Evolutionary conservation across 2,113 vertebrate genomes (phyloP).

Genomic region (Paramormyrops kingsleyae): DNA sequence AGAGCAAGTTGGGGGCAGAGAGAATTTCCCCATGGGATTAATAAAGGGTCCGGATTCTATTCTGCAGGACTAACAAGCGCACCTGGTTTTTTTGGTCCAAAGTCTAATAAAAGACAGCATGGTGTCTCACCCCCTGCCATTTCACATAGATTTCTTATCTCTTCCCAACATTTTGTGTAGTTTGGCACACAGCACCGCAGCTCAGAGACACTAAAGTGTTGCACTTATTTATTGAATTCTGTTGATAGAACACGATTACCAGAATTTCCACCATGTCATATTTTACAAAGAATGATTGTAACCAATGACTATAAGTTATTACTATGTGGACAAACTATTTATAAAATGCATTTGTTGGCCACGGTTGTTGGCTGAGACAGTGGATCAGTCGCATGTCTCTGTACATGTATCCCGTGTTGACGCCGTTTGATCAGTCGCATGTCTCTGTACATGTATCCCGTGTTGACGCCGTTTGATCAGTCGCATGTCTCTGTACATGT

Average conservation of each 20-base stretch:
- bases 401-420: too few relatives aligned
- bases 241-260: neutral
- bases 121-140: neutral
- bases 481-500: too few relatives aligned
- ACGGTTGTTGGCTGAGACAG: neutral
- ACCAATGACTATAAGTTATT: neutral
- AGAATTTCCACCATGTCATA: neutral
- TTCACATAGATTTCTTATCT: slow-evolving; percentile 3
- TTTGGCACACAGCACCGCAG: neutral
- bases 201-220: neutral
- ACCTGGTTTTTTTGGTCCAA: neutral
- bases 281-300: neutral
- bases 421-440: too few relatives aligned
- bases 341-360: neutral
- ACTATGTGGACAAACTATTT: neutral
- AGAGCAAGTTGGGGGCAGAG: neutral
- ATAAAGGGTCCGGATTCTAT: neutral
- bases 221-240: neutral
- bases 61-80: neutral
- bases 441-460: too few relatives aligned
- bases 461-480: too few relatives aligned
- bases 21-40: neutral
- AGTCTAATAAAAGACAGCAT: neutral
- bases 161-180: neutral
- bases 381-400: neutral